Percentiles rank a stretch among this genome's conserved stretches.
These are phyloP conservation scores for Bambusicola thoracicus DNA, from an alignment of 2,113 vertebrate genomes.

Conservation along the genomic window DNA sequence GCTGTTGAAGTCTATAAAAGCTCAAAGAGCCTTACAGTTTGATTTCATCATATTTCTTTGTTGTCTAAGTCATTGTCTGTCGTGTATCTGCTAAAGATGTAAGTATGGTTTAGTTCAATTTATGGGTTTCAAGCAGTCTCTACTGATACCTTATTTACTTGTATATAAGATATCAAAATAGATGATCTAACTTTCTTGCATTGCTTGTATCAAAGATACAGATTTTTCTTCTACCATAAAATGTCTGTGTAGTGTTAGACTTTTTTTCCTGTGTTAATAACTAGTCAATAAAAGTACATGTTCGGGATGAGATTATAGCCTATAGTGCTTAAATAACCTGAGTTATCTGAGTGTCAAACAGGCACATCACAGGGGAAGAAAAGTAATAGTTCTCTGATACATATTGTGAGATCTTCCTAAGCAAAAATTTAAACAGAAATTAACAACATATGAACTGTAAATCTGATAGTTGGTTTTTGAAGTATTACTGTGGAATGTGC, in stretches of 20 bases:
- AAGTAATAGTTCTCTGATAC: not conserved
- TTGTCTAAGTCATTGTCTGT: not conserved
- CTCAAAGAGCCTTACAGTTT: not conserved
- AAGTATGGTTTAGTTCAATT: not conserved
- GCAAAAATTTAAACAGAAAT: not conserved
- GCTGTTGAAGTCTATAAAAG: not conserved
- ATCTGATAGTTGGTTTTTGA: slow-evolving; percentile 40
- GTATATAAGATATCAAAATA: not conserved
- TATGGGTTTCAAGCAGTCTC: not conserved
- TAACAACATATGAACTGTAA: not conserved
- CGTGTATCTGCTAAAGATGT: not conserved
- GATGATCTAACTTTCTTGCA: not conserved
- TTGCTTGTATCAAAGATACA: not conserved
- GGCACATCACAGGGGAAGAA: not conserved
- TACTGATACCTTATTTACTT: not conserved
- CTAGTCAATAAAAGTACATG: not conserved
- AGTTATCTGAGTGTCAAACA: not conserved
- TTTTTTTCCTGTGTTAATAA: not conserved
- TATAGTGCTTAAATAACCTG: not conserved
- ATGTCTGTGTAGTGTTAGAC: not conserved
- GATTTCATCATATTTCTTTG: not conserved
- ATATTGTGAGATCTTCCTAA: not conserved
- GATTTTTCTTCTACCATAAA: not conserved
- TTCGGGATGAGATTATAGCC: not conserved
- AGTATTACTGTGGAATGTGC: slow-evolving; percentile 28